Conservation (phyloP, 2,113 vertebrate species). For the Bufo gargarizans region DNA sequence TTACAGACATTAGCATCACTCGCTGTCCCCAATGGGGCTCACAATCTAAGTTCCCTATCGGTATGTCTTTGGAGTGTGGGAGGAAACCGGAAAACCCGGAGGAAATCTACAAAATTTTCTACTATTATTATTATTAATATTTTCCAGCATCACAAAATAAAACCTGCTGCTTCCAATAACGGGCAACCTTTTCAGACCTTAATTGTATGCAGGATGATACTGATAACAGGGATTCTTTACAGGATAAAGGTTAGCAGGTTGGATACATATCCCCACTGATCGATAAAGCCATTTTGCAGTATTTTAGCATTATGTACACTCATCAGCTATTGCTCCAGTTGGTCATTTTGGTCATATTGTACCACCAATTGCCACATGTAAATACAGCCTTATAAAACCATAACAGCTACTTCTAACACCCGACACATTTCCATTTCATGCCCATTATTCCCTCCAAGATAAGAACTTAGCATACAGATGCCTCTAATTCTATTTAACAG, state of each 20-base stretch:
- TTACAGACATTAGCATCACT: too few relatives aligned
- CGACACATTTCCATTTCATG: background rate
- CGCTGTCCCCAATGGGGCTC: too few relatives aligned
- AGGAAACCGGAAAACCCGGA: too few relatives aligned
- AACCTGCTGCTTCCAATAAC: too few relatives aligned
- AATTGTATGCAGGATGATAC: background rate
- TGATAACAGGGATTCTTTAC: too few relatives aligned
- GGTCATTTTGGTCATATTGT: background rate
- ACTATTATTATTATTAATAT: too few relatives aligned
- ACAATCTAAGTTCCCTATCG: too few relatives aligned
- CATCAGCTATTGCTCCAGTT: background rate
- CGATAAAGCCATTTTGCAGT: background rate
- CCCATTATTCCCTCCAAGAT: background rate
- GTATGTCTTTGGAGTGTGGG: too few relatives aligned
- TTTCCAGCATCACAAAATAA: too few relatives aligned
- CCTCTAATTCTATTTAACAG: conserved; percentile 3
- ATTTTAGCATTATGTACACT: background rate
- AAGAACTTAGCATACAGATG: background rate
- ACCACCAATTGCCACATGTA: background rate
- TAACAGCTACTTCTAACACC: background rate
- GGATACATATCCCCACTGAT: background rate
- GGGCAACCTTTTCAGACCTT: too few relatives aligned
- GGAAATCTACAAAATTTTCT: too few relatives aligned
- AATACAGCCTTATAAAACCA: background rate
- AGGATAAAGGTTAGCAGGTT: background rate